Evolutionary conservation across 37 sponge, comb jelly and placozoan genomes (phyloP), one percentile per base, ranked within the genome.

Genomic region (Hexactinellida sp.): DNA sequence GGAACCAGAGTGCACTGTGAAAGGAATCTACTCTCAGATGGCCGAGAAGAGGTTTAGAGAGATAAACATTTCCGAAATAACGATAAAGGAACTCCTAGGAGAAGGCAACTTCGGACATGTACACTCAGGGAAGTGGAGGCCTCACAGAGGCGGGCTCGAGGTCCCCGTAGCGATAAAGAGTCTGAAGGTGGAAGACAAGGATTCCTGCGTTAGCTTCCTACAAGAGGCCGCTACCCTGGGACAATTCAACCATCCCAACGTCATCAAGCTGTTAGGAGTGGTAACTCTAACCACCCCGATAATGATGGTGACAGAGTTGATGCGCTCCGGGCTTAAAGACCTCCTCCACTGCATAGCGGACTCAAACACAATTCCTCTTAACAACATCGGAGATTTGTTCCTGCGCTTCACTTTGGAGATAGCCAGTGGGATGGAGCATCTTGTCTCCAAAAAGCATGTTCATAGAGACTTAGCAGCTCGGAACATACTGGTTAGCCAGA

Each of bases 211-310:
- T n/a, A n/a, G 28, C 34, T n/a, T 63, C 76, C 30, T 63, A n/a
- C 76, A 63, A 63, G 76, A 63, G 34, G 76, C 76, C 3, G 76
- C 76, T n/a, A 63, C 13, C 30, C 76, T 63, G 5, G 76, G 76
- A 63, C 76, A 63, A n/a, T 63, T 63, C 76, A 63, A 63, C 76
- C 76, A 63, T 63, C 76, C 76, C 3, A 63, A 63, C 34, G 13
- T 63, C 30, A 7, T 63, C 76, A 63, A 63, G 34, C 30, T 63
- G 34, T 63, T 63, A 63, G 76, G 76, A 63, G 76, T 63, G 13
- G 76, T 63, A 5, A 63, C 76, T n/a, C 21, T 63, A 63, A n/a
- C 30, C 13, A 63, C 21, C 3, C 76, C 76, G 25, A 23, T 63
- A n/a, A 63, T 63, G 76, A 63, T 63, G 76, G 76, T 63, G 13